These are phyloP conservation scores for Ormia ochracea DNA, from an alignment of 2,888 invertebrate genomes.

Conservation along the genomic window DNA sequence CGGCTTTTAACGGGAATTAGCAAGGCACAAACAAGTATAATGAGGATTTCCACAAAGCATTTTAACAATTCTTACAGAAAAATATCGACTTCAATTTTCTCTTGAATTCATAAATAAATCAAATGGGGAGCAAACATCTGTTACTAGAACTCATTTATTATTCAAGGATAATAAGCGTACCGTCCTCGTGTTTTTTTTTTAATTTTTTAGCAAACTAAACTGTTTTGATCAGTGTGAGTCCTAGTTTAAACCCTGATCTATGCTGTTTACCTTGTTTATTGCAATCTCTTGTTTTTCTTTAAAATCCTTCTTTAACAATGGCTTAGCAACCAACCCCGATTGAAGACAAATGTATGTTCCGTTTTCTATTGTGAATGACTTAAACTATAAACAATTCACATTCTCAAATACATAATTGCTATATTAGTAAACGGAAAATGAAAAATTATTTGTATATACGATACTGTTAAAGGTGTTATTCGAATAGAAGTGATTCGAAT, in stretches of 20 bases:
- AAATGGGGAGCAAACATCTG: conserved; percentile 16
- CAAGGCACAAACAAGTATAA: conserved; percentile 41
- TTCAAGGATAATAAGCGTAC: conserved; percentile 33
- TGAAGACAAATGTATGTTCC: neutral
- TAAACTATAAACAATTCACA: neutral
- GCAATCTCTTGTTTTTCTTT: neutral
- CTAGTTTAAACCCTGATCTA: neutral
- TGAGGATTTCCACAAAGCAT: conserved; percentile 52
- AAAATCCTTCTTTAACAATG: neutral
- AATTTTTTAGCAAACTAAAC: neutral
- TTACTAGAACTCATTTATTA: conserved; percentile 21
- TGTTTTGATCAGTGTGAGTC: neutral
- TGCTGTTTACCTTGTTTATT: neutral
- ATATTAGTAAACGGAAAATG: too few relatives aligned
- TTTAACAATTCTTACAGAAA: conserved; percentile 19
- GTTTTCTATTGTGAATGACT: neutral
- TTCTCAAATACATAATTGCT: too few relatives aligned
- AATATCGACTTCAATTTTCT: conserved; percentile 20
- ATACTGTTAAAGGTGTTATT: too few relatives aligned
- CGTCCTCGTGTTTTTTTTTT: neutral
- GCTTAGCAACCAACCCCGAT: neutral
- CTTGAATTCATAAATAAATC: neutral
- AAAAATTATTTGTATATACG: too few relatives aligned
- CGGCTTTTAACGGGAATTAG: conserved; percentile 55
- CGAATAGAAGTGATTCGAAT: too few relatives aligned